phyloP scores from a whole-genome alignment of 2,888 invertebrate species.

The Sphecodes monilicornis region DNA sequence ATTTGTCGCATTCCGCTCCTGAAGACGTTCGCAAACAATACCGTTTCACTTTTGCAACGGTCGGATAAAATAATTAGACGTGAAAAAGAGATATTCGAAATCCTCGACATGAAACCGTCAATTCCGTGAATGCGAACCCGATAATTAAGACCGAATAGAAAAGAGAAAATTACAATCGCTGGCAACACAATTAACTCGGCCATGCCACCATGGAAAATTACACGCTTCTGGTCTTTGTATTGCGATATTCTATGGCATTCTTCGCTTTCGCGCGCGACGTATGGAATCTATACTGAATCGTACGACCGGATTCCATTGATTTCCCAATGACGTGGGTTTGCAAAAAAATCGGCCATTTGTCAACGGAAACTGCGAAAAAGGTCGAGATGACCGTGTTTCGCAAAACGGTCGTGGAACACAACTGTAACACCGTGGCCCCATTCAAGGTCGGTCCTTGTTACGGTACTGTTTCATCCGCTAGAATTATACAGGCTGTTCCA shows the following conservation, averaged over 20 bases:
- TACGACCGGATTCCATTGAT: background rate
- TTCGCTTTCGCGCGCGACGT: background rate
- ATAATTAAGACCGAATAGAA: background rate
- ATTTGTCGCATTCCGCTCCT: background rate
- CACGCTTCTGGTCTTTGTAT: background rate
- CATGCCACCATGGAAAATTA: constrained; percentile 12
- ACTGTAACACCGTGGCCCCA: constrained; percentile 45
- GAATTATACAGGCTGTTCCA: background rate
- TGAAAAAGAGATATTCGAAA: background rate
- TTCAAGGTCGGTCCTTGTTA: constrained; percentile 60
- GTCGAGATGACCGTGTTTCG: constrained; percentile 15
- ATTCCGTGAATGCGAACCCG: background rate
- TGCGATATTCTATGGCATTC: background rate
- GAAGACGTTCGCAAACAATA: background rate
- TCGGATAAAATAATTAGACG: background rate
- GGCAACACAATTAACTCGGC: constrained; percentile 8
- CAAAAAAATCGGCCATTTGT: background rate
- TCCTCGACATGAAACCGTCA: background rate
- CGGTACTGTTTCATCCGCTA: constrained; percentile 43
- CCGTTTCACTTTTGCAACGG: background rate
- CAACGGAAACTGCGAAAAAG: background rate
- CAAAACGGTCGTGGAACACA: constrained; percentile 36
- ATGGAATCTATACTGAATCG: background rate
- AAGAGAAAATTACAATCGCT: constrained; percentile 17
- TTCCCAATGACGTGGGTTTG: background rate